A percentile compares a stretch with the other conserved stretches of the same genome.
These are phyloP conservation scores for Acleris sparsana DNA, from an alignment of 2,888 invertebrate species.

Conservation along the genomic window DNA sequence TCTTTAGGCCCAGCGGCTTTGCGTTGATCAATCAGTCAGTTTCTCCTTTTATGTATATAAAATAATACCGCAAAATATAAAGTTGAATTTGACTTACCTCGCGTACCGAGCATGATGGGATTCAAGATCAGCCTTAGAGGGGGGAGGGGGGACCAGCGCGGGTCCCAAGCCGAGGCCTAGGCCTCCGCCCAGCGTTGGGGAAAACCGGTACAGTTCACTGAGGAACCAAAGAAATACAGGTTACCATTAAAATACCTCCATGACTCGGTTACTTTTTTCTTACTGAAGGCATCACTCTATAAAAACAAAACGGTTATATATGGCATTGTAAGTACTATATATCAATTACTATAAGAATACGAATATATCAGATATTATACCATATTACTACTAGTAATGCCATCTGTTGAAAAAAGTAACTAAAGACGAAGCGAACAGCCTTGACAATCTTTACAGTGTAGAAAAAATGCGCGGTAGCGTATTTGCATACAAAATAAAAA, in stretches of 20 bases:
- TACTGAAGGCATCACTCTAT: not conserved
- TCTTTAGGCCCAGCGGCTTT: no score
- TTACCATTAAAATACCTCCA: not conserved
- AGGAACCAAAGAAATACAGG: slow-evolving; percentile 19
- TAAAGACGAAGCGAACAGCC: not conserved
- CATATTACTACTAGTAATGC: no score
- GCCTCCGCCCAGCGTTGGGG: slow-evolving; percentile 91
- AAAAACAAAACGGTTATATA: no score
- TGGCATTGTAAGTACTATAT: no score
- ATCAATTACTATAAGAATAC: no score
- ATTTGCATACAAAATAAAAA: slow-evolving; percentile 1
- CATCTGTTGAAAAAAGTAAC: not conserved
- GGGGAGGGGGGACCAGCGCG: slow-evolving; percentile 90
- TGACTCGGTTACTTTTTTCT: not conserved
- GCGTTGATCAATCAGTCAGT: not conserved
- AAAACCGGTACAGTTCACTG: slow-evolving; percentile 96
- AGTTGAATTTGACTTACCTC: slow-evolving; percentile 63
- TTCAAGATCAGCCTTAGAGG: slow-evolving; percentile 84
- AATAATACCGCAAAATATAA: not conserved
- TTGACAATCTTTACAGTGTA: not conserved
- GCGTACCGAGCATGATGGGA: slow-evolving; percentile 85
- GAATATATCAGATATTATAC: no score
- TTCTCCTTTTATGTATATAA: no score
- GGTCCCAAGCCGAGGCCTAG: slow-evolving; percentile 89
- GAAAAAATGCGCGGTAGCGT: slow-evolving; percentile 21